A percentile compares a stretch with the other conserved stretches of the same genome.
phyloP scores from a whole-genome alignment of 2,113 vertebrate genomes.

The Muscicapa adusta region DNA sequence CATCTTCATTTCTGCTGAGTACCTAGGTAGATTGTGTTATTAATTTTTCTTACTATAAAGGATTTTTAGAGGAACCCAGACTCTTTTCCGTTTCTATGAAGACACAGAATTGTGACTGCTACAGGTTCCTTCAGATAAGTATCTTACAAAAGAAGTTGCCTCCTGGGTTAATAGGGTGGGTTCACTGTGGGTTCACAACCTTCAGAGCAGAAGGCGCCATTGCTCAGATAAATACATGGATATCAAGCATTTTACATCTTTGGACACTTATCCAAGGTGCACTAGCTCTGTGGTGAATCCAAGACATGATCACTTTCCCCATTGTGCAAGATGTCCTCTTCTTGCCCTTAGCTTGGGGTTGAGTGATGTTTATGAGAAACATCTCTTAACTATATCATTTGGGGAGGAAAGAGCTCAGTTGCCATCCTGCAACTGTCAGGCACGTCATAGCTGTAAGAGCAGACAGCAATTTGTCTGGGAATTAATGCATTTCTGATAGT shows the following conservation, averaged over 20 bases:
- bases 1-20: neutral
- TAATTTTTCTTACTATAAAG: neutral
- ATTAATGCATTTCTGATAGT: constrained; percentile 21
- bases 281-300: neutral
- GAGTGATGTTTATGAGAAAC: neutral
- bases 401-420: neutral
- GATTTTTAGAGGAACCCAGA: neutral
- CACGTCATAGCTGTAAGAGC: neutral
- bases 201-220: neutral
- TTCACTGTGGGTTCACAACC: neutral
- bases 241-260: neutral
- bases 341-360: neutral
- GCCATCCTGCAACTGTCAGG: neutral
- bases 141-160: neutral
- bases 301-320: neutral
- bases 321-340: neutral
- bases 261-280: neutral
- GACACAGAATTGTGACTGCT: neutral
- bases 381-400: neutral
- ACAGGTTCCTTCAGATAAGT: neutral
- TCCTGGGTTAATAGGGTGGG: neutral
- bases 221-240: neutral
- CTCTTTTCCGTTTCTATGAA: neutral
- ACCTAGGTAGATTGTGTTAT: neutral
- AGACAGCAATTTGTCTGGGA: neutral